Evolutionary conservation across 2,888 invertebrate species (phyloP), one percentile per base, ranked within the genome.

Genomic region (Aethes cnicana): DNA sequence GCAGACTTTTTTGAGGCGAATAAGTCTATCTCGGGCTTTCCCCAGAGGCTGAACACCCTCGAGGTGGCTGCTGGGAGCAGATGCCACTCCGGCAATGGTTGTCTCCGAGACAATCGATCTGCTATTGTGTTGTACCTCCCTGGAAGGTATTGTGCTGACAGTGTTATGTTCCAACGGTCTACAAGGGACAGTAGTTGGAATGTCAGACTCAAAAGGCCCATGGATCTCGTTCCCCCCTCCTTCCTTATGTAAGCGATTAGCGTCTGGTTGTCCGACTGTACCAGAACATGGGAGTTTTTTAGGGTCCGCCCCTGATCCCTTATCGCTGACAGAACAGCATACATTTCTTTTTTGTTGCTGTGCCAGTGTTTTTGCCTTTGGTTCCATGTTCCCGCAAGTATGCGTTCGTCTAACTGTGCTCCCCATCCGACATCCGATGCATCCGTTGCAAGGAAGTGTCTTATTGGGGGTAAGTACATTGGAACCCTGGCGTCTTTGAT

Each of bases 201-300:
- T 4, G 59, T 56, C 1, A 54, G 16, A 4, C 50, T 8, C 1
- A 55, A 25, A 0, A 62, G 52, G 1, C 28, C 18, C 14, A 28
- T 6, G 1, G 62, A 66, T 8, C 41, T 50, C 4, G 62, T 61
- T 1, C 63, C 62, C 1, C 62, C 62, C 20, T 64, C 53, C 12
- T 61, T 63, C 1, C 41, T 53, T 5, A 63, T 46, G 36, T 61
- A 62, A 2, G 61, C 52, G 0, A 47, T 56, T 8, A 55, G 37
- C 2, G 65, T 54, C 12, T 36, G 36, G 23, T 58, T 62, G 61
- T 62, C 64, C n/a, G n/a, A n/a, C n/a, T n/a, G n/a, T n/a, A n/a
- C n/a, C n/a, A n/a, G n/a, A n/a, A n/a, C 23, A 4, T 30, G 39
- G 6, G 23, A 16, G 14, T 35, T 33, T 16, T 25, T 9, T 14